Conservation (phyloP, 2,113 vertebrate species). For the Camelus bactrianus region DNA sequence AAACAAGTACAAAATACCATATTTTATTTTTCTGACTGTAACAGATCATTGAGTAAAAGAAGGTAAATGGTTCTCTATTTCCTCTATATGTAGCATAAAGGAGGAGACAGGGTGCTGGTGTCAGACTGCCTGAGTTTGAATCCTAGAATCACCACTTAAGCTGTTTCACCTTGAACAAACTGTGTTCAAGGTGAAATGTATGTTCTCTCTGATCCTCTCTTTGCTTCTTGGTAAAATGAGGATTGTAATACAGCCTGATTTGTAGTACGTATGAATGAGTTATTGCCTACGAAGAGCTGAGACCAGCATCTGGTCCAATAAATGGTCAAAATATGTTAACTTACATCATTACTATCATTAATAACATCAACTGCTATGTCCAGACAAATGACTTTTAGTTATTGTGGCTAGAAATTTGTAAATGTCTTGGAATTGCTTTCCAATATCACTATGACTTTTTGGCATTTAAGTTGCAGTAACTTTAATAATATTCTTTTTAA, state of each 20-base stretch:
- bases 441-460: neutral
- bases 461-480: neutral
- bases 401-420: neutral
- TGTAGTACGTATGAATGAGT: neutral
- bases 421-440: conserved; percentile 31
- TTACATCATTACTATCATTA: neutral
- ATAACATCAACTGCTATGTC: neutral
- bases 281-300: neutral
- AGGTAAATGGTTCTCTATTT: neutral
- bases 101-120: neutral
- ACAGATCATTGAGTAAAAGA: neutral
- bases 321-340: neutral
- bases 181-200: neutral
- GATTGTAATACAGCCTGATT: neutral
- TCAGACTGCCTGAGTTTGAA: neutral
- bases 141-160: neutral
- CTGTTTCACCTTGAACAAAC: neutral
- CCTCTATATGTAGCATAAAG: rapidly evolving
- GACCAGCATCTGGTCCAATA: neutral
- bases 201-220: neutral
- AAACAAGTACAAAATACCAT: neutral
- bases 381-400: neutral
- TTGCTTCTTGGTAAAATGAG: neutral
- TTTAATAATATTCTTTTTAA: conserved; percentile 19
- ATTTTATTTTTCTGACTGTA: neutral